Percentiles rank a stretch among this genome's conserved stretches.
Evolutionary conservation across 2,797 vertebrate species (phyloP).

Genomic region (Melanotaenia maccullochi): DNA sequence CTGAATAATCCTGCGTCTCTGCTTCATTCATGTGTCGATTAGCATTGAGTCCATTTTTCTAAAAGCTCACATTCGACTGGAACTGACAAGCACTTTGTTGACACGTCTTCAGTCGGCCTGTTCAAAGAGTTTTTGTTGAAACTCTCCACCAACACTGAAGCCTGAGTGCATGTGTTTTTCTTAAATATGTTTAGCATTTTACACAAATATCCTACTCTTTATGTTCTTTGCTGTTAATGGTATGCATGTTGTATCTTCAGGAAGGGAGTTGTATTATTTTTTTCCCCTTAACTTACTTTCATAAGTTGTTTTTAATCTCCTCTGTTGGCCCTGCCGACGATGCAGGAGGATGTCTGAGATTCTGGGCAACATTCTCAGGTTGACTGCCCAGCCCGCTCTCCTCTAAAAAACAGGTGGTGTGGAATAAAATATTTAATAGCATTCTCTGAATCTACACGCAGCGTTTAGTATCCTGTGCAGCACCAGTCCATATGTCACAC

Average conservation of each 20-base stretch:
- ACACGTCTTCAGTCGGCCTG: slow-evolving; percentile 37
- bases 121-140: slow-evolving; percentile 20
- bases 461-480: slow-evolving; percentile 22
- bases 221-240: background rate
- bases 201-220: slow-evolving; percentile 12
- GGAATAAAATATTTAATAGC: slow-evolving; percentile 69
- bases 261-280: slow-evolving; percentile 3
- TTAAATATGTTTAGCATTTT: slow-evolving; percentile 19
- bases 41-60: slow-evolving; percentile 59
- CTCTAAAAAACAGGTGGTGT: slow-evolving; percentile 64
- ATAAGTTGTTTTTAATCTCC: background rate
- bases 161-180: background rate
- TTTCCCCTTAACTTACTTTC: background rate
- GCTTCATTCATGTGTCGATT: slow-evolving; percentile 77
- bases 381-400: slow-evolving; percentile 36
- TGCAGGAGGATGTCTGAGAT: slow-evolving; percentile 49
- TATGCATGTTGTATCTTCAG: background rate
- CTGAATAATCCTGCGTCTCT: slow-evolving; percentile 64
- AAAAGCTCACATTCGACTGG: slow-evolving; percentile 58
- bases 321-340: slow-evolving; percentile 37
- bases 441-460: slow-evolving; percentile 43
- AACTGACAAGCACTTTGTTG: slow-evolving; percentile 62
- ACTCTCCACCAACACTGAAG: slow-evolving; percentile 1
- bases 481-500: slow-evolving; percentile 55
- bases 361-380: slow-evolving; percentile 42